Conservation (phyloP, 2,797 vertebrate genomes). For the Ceyx erithaca region DNA sequence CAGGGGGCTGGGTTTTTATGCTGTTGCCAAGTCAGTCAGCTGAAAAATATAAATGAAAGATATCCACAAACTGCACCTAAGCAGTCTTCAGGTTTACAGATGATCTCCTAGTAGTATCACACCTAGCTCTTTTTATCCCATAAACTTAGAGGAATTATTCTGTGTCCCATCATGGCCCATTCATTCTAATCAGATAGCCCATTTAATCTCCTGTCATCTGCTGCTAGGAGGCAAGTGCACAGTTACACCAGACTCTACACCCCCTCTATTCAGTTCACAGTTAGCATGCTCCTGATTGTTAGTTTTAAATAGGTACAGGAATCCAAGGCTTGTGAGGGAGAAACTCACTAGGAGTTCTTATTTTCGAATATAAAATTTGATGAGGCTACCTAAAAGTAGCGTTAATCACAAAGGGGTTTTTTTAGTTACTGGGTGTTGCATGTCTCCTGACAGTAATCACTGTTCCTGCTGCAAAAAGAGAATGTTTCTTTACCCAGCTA, state of each 20-base stretch:
- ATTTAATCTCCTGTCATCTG: not conserved
- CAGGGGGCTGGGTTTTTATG: not conserved
- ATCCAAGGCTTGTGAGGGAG: not conserved
- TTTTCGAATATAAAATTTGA: not conserved
- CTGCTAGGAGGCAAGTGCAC: not conserved
- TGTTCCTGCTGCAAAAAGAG: not conserved
- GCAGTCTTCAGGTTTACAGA: not conserved
- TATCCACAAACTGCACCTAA: not conserved
- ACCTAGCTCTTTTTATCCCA: not conserved
- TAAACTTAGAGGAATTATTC: not conserved
- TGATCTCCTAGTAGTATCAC: not conserved
- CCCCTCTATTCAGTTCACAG: not conserved
- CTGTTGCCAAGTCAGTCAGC: not conserved
- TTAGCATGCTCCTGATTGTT: not conserved
- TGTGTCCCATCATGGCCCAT: not conserved
- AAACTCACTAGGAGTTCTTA: not conserved
- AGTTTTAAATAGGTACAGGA: not conserved
- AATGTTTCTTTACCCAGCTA: conserved; percentile 64
- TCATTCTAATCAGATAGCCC: not conserved
- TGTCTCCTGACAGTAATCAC: not conserved
- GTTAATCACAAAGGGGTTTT: not conserved
- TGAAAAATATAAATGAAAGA: not conserved
- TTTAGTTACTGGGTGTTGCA: not conserved
- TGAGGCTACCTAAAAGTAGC: not conserved
- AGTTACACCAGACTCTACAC: not conserved